Evolutionary conservation across 1,140 invertebrate species (phyloP).

Genomic region (Dendrolimus punctatus): DNA sequence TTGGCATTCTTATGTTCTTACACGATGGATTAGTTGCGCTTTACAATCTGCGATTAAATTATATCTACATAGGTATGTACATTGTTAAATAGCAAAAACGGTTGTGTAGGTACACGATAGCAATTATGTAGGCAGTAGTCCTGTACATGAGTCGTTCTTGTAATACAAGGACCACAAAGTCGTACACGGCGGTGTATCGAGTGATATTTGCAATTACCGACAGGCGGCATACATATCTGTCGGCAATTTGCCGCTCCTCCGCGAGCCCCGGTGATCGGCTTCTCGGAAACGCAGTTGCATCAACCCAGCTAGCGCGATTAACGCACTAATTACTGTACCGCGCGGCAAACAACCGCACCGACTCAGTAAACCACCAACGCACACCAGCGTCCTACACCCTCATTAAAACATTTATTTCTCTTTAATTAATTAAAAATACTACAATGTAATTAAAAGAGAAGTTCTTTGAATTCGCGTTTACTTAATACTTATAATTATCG

Average conservation of each 20-base stretch:
- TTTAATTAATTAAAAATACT: constrained; percentile 1
- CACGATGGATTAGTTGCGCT: too few relatives aligned
- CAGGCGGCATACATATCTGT: constrained; percentile 61
- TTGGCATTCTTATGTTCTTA: too few relatives aligned
- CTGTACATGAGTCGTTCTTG: constrained; percentile 23
- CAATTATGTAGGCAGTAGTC: constrained; percentile 6
- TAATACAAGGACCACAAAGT: constrained; percentile 37
- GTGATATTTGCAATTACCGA: constrained; percentile 64
- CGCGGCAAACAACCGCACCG: constrained; percentile 4
- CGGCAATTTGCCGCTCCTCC: constrained; percentile 59
- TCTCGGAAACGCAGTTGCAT: constrained; percentile 61
- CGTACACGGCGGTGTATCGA: constrained; percentile 25
- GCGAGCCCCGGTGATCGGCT: constrained; percentile 47
- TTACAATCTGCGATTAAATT: too few relatives aligned
- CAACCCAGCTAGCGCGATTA: constrained; percentile 48
- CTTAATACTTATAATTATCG: too few relatives aligned
- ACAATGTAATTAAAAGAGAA: too few relatives aligned
- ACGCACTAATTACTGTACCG: constrained; percentile 49
- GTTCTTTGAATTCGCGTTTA: too few relatives aligned
- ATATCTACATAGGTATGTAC: not conserved
- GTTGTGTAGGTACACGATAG: not conserved
- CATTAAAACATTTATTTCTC: not conserved
- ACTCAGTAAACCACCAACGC: constrained; percentile 5
- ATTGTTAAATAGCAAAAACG: constrained; percentile 1
- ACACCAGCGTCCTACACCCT: not conserved